Percentiles rank a stretch among this genome's conserved stretches.
Evolutionary conservation across 2,888 invertebrate species (phyloP).

Genomic region (Poecilobothrus nobilitatus): DNA sequence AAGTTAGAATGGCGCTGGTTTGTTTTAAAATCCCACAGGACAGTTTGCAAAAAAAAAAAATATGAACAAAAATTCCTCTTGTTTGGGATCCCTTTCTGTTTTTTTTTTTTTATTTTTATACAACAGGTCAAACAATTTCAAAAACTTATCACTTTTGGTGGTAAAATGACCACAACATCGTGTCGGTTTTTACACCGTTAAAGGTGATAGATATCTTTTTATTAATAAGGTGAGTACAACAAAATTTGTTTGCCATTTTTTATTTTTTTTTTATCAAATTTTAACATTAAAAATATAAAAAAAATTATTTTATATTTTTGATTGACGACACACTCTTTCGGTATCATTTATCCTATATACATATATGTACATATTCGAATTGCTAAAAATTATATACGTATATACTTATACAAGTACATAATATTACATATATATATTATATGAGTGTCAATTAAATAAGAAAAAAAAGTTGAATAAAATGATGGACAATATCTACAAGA

Average conservation of each 20-base stretch:
- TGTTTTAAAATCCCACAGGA: neutral
- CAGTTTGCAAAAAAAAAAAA: neutral
- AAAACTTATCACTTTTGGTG: neutral
- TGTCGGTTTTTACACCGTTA: conserved; percentile 6
- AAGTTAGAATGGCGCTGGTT: neutral
- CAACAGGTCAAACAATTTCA: neutral
- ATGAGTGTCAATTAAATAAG: too few species aligned
- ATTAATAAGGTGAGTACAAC: too few species aligned
- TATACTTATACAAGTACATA: too few species aligned
- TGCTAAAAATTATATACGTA: too few species aligned
- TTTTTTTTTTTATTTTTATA: neutral
- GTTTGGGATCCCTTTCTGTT: neutral
- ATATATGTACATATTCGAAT: too few species aligned
- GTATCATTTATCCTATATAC: neutral
- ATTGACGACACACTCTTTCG: conserved; percentile 6
- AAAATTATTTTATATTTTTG: neutral
- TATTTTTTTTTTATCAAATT: too few species aligned
- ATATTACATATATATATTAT: too few species aligned
- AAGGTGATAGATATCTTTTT: neutral
- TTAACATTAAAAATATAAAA: too few species aligned
- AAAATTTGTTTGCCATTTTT: too few species aligned
- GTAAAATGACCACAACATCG: conserved; percentile 3
- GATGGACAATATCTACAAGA: neutral
- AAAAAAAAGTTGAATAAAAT: neutral
- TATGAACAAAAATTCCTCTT: neutral